Base-by-base conservation (phyloP, 2,888 invertebrate species). In the Drosophila fulvimacula region DNA sequence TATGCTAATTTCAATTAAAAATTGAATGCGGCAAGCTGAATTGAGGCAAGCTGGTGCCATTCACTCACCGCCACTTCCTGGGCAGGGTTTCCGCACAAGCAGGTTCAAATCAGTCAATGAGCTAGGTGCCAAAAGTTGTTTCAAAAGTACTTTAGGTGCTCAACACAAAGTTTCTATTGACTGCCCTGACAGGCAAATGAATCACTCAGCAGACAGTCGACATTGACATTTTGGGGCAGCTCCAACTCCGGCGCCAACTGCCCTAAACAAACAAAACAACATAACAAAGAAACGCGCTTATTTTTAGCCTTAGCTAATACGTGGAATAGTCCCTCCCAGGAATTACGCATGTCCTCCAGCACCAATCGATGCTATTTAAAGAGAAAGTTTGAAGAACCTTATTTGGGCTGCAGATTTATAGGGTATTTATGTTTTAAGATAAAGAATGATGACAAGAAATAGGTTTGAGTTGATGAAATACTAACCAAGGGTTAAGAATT, bases 1-100 rank as follows among this genome's bases (percentile, higher is more conserved):
- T 67, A 82, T 80, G 82, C 70, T 82, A 82, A 82, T 82, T 82
- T 85, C 85, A 82, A 85, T 85, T 85, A 85, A 82, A 79, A 84
- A 81, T 78, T 64, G 66, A 27, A 30, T 39, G 24, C 32, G 55
- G 17, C 55, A 64, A 53, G 41, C 65, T 55, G n/a, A n/a, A n/a
- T 19, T 32, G 19, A 38, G 62, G 39, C 51, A 36, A 9, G n/a
- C 38, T n/a, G 0, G 27, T 27, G 27, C n/a, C 3, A n/a, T n/a
- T n/a, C n/a, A n/a, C n/a, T n/a, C n/a, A n/a, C 32, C 51, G 0
- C 17, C 36, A 9, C 34, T 39, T n/a, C 27, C 27, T 46, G 27
- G 5, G 1, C 30, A 7, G 15, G 24, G 0, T 44, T 44, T 44
- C 21, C 42, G 42, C 19, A 19, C 41, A 9, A 10, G 13, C 24